Evolutionary conservation across 2,888 invertebrate genomes (phyloP).

Genomic region (Spilosoma lubricipeda): DNA sequence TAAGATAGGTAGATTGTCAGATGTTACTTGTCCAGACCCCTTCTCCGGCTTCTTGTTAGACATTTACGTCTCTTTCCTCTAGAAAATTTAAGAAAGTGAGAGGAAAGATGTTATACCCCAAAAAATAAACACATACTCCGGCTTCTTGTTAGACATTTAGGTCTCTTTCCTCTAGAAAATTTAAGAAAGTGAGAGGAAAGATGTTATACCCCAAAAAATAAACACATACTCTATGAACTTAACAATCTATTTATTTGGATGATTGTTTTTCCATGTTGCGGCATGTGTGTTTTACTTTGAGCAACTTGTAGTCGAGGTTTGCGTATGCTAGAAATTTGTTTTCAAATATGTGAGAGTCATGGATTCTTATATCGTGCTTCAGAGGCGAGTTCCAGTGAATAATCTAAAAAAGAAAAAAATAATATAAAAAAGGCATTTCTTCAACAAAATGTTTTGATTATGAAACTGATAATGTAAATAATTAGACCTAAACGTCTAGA

Average conservation of each 20-base stretch:
- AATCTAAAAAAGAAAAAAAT: conserved; percentile 86
- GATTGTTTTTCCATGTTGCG: conserved; percentile 59
- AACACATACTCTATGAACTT: too few species aligned
- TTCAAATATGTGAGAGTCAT: conserved; percentile 93
- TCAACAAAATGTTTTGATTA: background rate
- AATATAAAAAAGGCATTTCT: background rate
- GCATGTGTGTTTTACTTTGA: conserved; percentile 91
- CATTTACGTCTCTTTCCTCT: too few species aligned
- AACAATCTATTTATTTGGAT: background rate
- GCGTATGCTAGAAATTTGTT: conserved; percentile 93
- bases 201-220: too few species aligned
- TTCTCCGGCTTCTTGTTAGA: too few species aligned
- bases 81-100: too few species aligned
- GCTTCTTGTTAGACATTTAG: too few species aligned
- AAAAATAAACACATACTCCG: background rate
- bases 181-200: too few species aligned
- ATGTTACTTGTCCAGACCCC: too few species aligned
- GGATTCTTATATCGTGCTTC: conserved; percentile 92
- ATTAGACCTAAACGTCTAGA: too few species aligned
- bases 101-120: too few species aligned
- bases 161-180: too few species aligned
- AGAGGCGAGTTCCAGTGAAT: conserved; percentile 97
- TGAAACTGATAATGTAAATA: background rate
- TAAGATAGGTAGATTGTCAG: too few species aligned
- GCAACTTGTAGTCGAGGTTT: conserved; percentile 94